phyloP scores from a whole-genome alignment of 2,888 invertebrate genomes.

The Drosophila bunnanda region DNA sequence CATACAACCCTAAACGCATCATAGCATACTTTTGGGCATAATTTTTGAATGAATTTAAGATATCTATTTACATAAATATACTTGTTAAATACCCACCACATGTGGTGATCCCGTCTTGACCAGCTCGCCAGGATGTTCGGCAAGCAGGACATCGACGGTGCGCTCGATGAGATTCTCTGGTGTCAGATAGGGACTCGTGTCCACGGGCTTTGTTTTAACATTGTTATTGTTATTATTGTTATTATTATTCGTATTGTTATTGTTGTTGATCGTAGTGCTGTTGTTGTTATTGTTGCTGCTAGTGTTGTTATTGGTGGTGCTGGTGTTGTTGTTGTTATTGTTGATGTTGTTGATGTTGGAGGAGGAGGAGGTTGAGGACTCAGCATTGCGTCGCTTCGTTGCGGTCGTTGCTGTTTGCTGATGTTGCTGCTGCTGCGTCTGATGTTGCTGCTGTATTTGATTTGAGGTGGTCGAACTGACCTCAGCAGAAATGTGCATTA shows the following conservation, averaged over 20 bases:
- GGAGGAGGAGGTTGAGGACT: slow-evolving; percentile 25
- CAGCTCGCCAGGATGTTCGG: slow-evolving; percentile 96
- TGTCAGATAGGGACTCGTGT: slow-evolving; percentile 87
- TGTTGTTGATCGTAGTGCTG: slow-evolving; percentile 61
- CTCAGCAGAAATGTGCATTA: slow-evolving; percentile 93
- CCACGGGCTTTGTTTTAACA: slow-evolving; percentile 76
- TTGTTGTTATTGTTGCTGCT: slow-evolving; percentile 52
- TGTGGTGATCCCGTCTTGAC: slow-evolving; percentile 97
- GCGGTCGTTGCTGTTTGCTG: slow-evolving; percentile 56
- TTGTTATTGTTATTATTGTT: slow-evolving; percentile 69
- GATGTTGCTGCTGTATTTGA: slow-evolving; percentile 72
- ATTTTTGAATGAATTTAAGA: not conserved
- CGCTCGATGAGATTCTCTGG: slow-evolving; percentile 93
- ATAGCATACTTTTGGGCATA: not conserved
- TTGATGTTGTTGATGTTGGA: slow-evolving; percentile 40
- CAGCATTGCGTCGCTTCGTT: slow-evolving; percentile 53
- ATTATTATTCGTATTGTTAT: slow-evolving; percentile 62
- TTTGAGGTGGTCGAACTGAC: slow-evolving; percentile 89
- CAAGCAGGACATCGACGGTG: slow-evolving; percentile 92
- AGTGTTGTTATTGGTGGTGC: slow-evolving; percentile 54
- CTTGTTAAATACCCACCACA: slow-evolving; percentile 87
- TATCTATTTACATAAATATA: not conserved
- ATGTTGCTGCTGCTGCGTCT: slow-evolving; percentile 50
- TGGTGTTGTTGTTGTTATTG: slow-evolving; percentile 56
- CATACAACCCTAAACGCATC: not conserved